These are phyloP conservation scores for Zosterops borbonicus DNA, from an alignment of 2,113 vertebrate genomes.

Conservation along the genomic window DNA sequence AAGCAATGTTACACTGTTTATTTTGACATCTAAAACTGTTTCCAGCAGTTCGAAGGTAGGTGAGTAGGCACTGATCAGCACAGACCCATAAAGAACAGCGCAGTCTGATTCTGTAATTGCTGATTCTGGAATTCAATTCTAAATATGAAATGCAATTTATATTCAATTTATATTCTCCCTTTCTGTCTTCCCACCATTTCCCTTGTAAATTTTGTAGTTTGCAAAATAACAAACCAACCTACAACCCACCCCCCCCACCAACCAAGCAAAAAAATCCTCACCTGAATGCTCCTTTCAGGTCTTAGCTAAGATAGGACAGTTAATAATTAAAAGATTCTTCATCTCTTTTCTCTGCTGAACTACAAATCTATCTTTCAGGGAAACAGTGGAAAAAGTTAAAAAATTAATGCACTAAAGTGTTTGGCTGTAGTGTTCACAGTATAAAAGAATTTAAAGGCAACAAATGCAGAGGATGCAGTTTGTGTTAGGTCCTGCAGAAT, in stretches of 20 bases:
- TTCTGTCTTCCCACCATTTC: neutral
- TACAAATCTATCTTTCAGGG: neutral
- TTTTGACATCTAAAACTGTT: neutral
- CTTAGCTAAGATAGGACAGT: neutral
- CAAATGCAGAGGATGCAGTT: neutral
- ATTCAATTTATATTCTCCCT: neutral
- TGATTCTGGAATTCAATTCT: neutral
- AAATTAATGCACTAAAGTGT: neutral
- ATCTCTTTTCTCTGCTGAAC: neutral
- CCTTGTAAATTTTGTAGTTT: neutral
- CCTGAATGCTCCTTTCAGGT: neutral
- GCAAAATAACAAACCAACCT: neutral
- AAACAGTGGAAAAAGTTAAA: neutral
- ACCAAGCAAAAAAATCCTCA: neutral
- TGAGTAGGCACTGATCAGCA: neutral
- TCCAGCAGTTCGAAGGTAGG: neutral
- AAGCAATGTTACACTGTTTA: neutral
- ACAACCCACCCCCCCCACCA: neutral
- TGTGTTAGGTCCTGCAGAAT: neutral
- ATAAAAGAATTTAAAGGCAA: neutral
- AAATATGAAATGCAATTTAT: neutral
- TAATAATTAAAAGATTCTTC: neutral
- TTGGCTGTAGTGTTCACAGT: neutral
- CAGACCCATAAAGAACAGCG: neutral
- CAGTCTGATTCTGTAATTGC: neutral